Conservation (phyloP, 1,140 invertebrate species). For the Drosophila melanica region DNA sequence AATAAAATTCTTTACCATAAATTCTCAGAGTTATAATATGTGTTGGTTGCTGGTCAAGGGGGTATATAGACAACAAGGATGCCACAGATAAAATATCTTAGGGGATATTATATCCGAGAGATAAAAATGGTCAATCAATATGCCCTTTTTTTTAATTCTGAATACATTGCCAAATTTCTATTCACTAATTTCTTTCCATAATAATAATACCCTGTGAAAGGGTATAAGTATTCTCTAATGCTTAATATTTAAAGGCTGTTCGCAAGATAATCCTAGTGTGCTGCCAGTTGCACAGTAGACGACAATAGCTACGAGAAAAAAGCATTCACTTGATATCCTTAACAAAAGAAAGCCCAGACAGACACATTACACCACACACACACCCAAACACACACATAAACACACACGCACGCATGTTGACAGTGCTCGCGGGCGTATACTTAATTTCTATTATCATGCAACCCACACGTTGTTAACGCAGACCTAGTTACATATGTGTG, state of each 20-base stretch:
- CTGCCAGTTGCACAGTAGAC: slow-evolving; percentile 15
- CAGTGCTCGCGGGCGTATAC: slow-evolving; percentile 41
- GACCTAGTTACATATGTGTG: neutral
- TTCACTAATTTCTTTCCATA: no score
- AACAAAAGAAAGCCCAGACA: slow-evolving; percentile 25
- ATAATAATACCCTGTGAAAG: neutral
- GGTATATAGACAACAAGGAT: no score
- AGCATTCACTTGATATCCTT: slow-evolving; percentile 13
- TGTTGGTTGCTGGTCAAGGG: no score
- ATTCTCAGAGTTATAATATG: neutral
- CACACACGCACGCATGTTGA: neutral
- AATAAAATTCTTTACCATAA: slow-evolving; percentile 80
- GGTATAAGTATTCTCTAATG: neutral
- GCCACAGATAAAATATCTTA: no score
- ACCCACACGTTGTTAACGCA: slow-evolving; percentile 9
- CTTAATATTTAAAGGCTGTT: neutral
- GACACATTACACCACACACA: slow-evolving; percentile 8
- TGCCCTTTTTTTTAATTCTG: no score
- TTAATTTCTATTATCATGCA: slow-evolving; percentile 44
- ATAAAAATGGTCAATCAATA: no score
- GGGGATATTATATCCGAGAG: no score
- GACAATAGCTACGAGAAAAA: slow-evolving; percentile 8
- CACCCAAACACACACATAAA: neutral
- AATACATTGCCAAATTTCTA: no score
- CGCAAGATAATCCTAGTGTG: slow-evolving; percentile 6